Percentiles rank a stretch among this genome's conserved stretches.
These are phyloP conservation scores for Latrodectus geometricus DNA, from an alignment of 1,140 invertebrate genomes.

Conservation along the genomic window DNA sequence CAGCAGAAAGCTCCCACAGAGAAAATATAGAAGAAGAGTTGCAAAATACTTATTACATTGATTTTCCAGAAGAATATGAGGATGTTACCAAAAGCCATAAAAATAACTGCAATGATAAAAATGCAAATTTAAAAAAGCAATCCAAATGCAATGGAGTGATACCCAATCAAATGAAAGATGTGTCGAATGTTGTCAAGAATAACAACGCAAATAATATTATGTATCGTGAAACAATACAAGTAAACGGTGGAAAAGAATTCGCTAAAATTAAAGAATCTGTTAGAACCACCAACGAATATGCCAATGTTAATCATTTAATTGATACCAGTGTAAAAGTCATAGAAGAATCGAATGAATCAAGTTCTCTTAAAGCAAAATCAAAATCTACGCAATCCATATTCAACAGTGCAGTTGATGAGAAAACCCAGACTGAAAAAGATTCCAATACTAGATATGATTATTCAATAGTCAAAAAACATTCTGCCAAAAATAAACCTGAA, in stretches of 20 bases:
- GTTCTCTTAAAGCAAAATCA: neutral
- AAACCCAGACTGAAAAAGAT: neutral
- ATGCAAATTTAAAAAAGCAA: neutral
- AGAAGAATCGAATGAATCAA: neutral
- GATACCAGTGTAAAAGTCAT: neutral
- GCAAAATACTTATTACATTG: no score
- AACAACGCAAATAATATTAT: no score
- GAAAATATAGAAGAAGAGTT: no score
- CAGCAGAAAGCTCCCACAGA: neutral
- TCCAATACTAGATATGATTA: neutral
- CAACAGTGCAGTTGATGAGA: neutral
- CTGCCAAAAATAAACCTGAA: neutral
- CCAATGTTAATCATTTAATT: conserved; percentile 12
- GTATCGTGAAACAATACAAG: no score
- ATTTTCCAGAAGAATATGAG: no score
- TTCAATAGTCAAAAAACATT: no score
- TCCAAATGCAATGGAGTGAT: conserved; percentile 48
- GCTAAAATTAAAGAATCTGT: no score
- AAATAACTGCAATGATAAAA: neutral
- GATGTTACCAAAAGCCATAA: no score
- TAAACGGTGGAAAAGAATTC: no score
- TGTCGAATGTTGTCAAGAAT: no score
- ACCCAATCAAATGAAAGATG: conserved; percentile 17
- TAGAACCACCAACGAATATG: conserved; percentile 25
- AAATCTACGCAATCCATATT: neutral